phyloP scores from a whole-genome alignment of 2,113 vertebrate species.

The Scomber colias region DNA sequence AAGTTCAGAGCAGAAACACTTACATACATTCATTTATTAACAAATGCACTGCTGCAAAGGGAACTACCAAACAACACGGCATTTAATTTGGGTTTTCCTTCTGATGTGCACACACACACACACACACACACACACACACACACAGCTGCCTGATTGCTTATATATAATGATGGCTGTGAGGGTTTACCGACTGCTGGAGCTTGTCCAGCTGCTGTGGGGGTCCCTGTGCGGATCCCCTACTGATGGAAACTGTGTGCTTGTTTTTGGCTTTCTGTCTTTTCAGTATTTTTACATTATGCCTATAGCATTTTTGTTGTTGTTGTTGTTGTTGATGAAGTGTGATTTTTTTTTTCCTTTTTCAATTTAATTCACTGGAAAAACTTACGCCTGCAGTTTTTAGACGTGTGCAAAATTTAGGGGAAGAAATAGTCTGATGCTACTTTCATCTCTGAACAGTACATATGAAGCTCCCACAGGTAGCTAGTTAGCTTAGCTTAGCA shows the following conservation, averaged over 20 bases:
- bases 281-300: no score
- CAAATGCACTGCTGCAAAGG: slow-evolving; percentile 30
- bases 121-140: slow-evolving; percentile 21
- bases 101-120: background rate
- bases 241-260: slow-evolving; percentile 8
- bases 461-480: no score
- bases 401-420: no score
- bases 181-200: slow-evolving; percentile 53
- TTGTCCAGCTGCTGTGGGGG: slow-evolving; percentile 44
- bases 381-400: no score
- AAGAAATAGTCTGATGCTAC: no score
- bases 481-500: no score
- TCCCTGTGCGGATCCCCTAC: slow-evolving; percentile 35
- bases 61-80: slow-evolving; percentile 11
- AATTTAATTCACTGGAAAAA: no score
- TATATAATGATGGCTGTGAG: slow-evolving; percentile 48
- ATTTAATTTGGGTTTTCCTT: slow-evolving; percentile 13
- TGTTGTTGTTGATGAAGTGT: background rate
- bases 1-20: slow-evolving; percentile 1
- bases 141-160: slow-evolving; percentile 49
- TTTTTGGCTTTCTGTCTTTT: slow-evolving; percentile 9
- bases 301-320: no score
- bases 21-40: slow-evolving; percentile 10
- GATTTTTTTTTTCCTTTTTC: no score
- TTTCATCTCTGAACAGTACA: no score